Base-by-base conservation (phyloP, 53 echinoderm and acorn worm species). In the Echinarachnius parma region DNA sequence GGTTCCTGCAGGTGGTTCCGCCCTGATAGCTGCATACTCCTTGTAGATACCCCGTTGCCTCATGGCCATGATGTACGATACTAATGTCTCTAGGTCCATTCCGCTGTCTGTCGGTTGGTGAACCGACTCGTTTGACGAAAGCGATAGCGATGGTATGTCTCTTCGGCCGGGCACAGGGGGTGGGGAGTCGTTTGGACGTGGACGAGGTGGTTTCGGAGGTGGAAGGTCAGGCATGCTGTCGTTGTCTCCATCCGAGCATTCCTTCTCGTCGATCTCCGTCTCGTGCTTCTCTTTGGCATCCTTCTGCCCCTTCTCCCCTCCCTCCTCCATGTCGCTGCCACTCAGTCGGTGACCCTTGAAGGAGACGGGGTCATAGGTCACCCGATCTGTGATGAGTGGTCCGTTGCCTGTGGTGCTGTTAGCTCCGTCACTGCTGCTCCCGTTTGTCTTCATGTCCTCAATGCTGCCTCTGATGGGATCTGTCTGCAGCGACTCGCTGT, bases 1-100 rank as follows among this genome's bases (percentile, higher is more conserved):
- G 28, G 75, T 76, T 27, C 88, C 91, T 46, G 88, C 87, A 10
- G 96, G 91, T 5, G 91, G 91, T 58, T 96, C 96, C 4, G 82
- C 82, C 53, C 96, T 84, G 37, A 96, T 96, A 33, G 83, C 83
- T 31, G 91, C 87, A 88, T 96, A 96, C 59, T 96, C 91, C 79
- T 96, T 82, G 64, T 91, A 96, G 28, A 96, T 85, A 8, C 96
- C 96, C 63, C 82, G 87, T 48, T 98, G 87, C 46, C 76, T 91
- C 54, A 85, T 76, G 33, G 75, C 77, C 15, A 88, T 71, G 26
- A 98, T 67, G 44, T 96, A 87, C 22, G 84, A 87, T 3, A 91
- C 91, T 39, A 91, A 52, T 21, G 76, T 64, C 21, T 82, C 81
- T 31, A 85, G 70, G 66, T 85, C 80, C 77, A 98, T 77, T 1